Base-by-base conservation (phyloP, 92 coral and sea anemone species). In the Meandrina meandrites region DNA sequence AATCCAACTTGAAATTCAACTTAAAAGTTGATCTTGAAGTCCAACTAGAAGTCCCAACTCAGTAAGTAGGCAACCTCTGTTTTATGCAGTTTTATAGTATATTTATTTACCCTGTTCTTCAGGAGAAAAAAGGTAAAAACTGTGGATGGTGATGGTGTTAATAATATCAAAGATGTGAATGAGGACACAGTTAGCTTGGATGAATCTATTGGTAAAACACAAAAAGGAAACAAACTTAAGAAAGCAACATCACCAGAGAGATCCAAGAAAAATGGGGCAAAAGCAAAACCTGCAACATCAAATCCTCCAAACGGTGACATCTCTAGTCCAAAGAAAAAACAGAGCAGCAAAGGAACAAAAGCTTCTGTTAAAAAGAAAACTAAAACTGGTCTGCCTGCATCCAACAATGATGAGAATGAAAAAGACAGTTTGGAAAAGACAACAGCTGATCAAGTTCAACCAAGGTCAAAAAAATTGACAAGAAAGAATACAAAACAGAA, bases 121-220 rank as follows among this genome's bases (percentile, higher is more conserved):
- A 81, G 71, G 42, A 77, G 84, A 86, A 86, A 90, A 82, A 72
- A 14, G 21, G 48, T 40, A 53, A 57, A 86, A 82, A 86, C 28
- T 54, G 36, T 56, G 22, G 56, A 24, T 54, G 57, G 18, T 28
- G 36, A 32, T 54, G 74, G 36, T 75, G 79, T 28, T 75, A 37
- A 34, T 67, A 80, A 89, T 40, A 24, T 10, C 27, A 81, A 51
- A 15, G 76, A 76, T 78, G 81, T 16, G 32, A 81, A 79, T 68
- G 69, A 47, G 1, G 84, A 9, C 51, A 53, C 84, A 14, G 37
- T 57, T 14, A 82, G 76, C 53, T 86, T 57, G 40, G 82, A 42
- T 56, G 85, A 74, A 5, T 67, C 80, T 12, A 36, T 56, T 45
- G 60, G 72, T 19, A 88, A 79, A 85, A 34, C 53, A 18, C 50